phyloP scores from a whole-genome alignment of 1,140 invertebrate genomes.

The Maconellicoccus hirsutus region DNA sequence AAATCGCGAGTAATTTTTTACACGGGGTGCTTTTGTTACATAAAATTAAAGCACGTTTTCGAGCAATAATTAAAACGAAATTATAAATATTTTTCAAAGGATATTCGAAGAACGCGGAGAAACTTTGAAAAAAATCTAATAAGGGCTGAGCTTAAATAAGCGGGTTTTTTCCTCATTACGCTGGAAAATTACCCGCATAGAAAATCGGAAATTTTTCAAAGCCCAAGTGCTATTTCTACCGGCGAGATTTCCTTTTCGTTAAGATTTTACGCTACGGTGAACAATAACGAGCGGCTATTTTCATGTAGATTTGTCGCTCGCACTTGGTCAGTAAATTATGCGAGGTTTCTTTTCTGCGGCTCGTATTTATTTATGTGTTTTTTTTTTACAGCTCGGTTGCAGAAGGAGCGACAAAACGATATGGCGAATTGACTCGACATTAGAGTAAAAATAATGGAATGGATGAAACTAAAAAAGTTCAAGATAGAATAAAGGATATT shows the following conservation, averaged over 20 bases:
- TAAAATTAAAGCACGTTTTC: not conserved
- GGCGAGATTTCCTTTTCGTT: not conserved
- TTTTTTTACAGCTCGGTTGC: not conserved
- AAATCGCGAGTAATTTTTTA: not conserved
- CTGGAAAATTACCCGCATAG: not conserved
- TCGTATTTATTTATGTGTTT: not conserved
- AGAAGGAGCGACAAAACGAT: not conserved
- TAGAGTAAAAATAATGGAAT: constrained; percentile 15
- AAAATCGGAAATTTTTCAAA: not conserved
- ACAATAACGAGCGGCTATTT: not conserved
- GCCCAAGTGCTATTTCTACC: not conserved
- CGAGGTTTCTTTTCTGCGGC: too few relatives aligned
- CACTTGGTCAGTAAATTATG: not conserved
- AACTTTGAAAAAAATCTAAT: not conserved
- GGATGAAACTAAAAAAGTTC: constrained; percentile 18
- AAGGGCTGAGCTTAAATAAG: constrained; percentile 1
- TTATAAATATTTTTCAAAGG: not conserved
- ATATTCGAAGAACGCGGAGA: not conserved
- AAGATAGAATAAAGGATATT: constrained; percentile 8
- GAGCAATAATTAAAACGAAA: not conserved
- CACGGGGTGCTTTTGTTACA: not conserved
- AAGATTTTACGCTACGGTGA: not conserved
- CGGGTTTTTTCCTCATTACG: not conserved
- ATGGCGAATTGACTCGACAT: not conserved
- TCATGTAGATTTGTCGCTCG: not conserved